Percentiles rank a stretch among this genome's conserved stretches.
Evolutionary conservation across 2,888 invertebrate genomes (phyloP).

Genomic region (Thera obeliscata): DNA sequence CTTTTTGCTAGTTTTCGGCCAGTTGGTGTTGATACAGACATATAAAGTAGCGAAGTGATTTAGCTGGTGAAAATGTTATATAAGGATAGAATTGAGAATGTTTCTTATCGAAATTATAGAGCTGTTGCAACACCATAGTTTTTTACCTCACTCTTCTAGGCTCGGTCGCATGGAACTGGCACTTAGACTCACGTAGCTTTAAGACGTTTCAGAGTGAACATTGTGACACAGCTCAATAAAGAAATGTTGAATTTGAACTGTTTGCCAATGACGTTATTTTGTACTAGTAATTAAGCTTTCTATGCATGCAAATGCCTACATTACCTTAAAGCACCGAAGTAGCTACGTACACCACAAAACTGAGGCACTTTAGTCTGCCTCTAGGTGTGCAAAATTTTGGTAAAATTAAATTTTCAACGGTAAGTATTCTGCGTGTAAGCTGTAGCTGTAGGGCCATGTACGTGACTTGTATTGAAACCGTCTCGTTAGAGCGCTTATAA

Average conservation of each 20-base stretch:
- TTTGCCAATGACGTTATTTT: too few species aligned
- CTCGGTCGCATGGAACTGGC: too few species aligned
- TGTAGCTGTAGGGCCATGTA: slow-evolving; percentile 13
- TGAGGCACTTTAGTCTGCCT: slow-evolving; percentile 18
- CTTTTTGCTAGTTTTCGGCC: slow-evolving; percentile 30
- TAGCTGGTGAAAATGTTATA: background rate
- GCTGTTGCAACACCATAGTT: too few species aligned
- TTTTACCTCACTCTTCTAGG: too few species aligned
- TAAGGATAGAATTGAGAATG: too few species aligned
- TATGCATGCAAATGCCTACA: background rate
- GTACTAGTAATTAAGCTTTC: too few species aligned
- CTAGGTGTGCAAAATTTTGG: slow-evolving; percentile 12
- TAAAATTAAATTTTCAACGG: slow-evolving; percentile 28
- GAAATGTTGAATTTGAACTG: too few species aligned
- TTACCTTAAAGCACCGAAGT: background rate
- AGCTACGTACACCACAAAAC: slow-evolving; percentile 4
- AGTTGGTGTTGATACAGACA: slow-evolving; percentile 14
- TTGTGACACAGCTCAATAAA: too few species aligned
- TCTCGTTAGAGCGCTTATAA: slow-evolving; percentile 7
- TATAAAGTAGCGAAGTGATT: slow-evolving; percentile 2
- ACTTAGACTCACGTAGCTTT: too few species aligned
- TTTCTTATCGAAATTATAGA: too few species aligned
- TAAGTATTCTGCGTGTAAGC: slow-evolving; percentile 21
- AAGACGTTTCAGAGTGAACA: too few species aligned
- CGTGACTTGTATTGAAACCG: slow-evolving; percentile 28